These are phyloP conservation scores for Daboia siamensis DNA, from an alignment of 2,113 vertebrate genomes.

Conservation along the genomic window DNA sequence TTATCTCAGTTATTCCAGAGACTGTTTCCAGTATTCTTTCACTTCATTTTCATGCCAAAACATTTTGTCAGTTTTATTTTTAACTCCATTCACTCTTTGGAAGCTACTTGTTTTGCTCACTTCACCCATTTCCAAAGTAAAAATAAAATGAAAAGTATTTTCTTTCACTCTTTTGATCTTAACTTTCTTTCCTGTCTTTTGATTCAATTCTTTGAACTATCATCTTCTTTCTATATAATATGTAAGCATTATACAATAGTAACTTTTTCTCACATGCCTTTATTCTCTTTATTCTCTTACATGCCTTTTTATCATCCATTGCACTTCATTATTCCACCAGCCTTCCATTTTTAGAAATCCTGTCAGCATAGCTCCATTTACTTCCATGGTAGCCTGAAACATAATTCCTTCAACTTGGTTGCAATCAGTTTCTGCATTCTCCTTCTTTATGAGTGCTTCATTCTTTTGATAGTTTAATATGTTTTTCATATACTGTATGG, in stretches of 20 bases:
- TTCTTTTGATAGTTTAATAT: not conserved
- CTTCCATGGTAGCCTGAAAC: not conserved
- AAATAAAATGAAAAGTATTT: not conserved
- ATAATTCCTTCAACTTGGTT: not conserved
- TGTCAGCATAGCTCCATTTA: not conserved
- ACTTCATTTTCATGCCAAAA: not conserved
- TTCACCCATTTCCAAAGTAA: not conserved
- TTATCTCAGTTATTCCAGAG: not conserved
- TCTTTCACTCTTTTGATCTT: not conserved
- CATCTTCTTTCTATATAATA: not conserved
- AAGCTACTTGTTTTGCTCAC: not conserved
- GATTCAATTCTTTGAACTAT: not conserved
- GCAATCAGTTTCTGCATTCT: not conserved
- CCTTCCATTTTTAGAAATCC: not conserved
- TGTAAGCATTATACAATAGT: not conserved
- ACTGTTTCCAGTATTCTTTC: not conserved
- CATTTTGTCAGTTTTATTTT: not conserved
- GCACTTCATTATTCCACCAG: not conserved
- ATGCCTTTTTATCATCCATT: not conserved
- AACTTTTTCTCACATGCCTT: not conserved
- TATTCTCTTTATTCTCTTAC: not conserved
- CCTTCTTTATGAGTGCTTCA: not conserved
- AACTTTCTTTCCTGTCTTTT: not conserved
- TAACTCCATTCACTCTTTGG: not conserved
- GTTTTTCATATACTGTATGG: not conserved